Base-by-base conservation (phyloP, 2,113 vertebrate species). In the Leucopsar rothschildi region DNA sequence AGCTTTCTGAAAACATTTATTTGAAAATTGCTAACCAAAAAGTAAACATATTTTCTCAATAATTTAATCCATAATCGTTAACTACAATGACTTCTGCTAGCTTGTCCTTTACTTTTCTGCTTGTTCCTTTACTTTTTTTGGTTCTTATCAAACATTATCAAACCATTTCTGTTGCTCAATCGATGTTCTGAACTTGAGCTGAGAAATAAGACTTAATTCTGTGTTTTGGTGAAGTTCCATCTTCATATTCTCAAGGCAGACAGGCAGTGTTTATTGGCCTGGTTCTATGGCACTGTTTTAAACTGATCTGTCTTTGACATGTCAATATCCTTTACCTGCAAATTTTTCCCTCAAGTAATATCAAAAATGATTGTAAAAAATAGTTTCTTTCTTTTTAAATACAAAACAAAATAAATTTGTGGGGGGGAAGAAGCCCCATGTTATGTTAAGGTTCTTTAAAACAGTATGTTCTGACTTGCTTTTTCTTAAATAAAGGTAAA, bases 21-120 rank as follows among this genome's bases (percentile, higher is more conserved):
- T 68, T 77, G 13, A 72, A 80, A 59, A 35, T 86, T 68, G 14
- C 4, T 39, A 82, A 18, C 2, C 3, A 10, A 3, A 63, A 52
- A 50, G 3, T 0, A 0, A 0, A 10, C 39, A 4, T 60, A 0
- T 11, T 85, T 88, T 82, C 23, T 52, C 60, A 76, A 59, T 50
- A 45, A 42, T 60, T 66, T 68, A 35, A 79, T 56, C n/a, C 1
- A 9, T 22, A 69, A 19, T 29, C 4, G 24, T 65, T 40, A 81
- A 85, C 40, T 31, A 15, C 20, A 71, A 17, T 47, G 2, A 47
- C 14, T 73, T 90, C 35, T 80, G 12, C 23, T 72, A 44, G 15
- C 7, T 69, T 8, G 35, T 59, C 37, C 37, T 37, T 37, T 37
- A 37, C 37, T 8, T 37, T 37, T 37, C 37, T 37, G 37, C 37